Percentiles rank a stretch among this genome's conserved stretches.
phyloP scores from a whole-genome alignment of 2,113 vertebrate species.

The Phylloscopus trochilus region DNA sequence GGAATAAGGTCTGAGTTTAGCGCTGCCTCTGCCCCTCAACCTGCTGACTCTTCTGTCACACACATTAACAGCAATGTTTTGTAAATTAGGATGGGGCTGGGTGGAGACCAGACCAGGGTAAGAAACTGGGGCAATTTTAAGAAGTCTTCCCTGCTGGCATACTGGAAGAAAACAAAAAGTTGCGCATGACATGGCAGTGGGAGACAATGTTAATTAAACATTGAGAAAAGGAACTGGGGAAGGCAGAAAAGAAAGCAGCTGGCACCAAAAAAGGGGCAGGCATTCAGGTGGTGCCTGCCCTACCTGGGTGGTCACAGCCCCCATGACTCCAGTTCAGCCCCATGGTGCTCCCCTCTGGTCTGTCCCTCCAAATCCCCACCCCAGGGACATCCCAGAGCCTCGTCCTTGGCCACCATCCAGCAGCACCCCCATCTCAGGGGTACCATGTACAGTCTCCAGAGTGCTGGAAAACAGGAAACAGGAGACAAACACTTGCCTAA shows the following conservation, averaged over 20 bases:
- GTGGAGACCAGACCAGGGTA: not conserved
- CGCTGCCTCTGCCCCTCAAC: not conserved
- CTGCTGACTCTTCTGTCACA: rapidly evolving
- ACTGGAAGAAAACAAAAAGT: not conserved
- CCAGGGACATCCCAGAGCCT: not conserved
- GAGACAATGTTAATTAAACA: not conserved
- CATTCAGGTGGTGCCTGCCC: rapidly evolving
- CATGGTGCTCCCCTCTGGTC: not conserved
- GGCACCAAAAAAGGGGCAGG: not conserved
- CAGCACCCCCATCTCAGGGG: not conserved
- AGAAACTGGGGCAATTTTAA: not conserved
- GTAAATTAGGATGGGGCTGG: not conserved
- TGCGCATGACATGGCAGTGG: not conserved
- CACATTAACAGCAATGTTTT: not conserved
- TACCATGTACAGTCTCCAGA: not conserved
- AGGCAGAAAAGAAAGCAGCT: not conserved
- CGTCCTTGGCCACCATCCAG: rapidly evolving
- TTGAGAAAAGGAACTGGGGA: not conserved
- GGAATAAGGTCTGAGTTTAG: not conserved
- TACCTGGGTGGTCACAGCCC: rapidly evolving
- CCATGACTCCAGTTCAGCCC: not conserved
- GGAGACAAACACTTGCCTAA: not conserved
- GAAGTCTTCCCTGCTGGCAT: not conserved
- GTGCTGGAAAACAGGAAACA: not conserved
- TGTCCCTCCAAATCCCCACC: not conserved